Evolutionary conservation across 2,888 invertebrate genomes (phyloP).

Genomic region (Phania funesta): DNA sequence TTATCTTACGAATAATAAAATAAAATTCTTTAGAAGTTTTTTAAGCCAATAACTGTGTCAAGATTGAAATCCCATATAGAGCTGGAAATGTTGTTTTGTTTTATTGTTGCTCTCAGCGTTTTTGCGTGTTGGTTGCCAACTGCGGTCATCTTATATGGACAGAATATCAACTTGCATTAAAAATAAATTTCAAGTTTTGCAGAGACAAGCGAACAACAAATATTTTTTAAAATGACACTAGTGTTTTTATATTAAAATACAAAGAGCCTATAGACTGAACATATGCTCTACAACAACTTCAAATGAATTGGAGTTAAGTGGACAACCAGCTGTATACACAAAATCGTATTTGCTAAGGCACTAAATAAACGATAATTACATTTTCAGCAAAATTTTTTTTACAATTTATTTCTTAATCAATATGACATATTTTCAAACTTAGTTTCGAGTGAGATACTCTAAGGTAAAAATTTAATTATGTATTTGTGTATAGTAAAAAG

Average conservation of each 20-base stretch:
- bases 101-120: slow-evolving; percentile 14
- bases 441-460: too few species aligned
- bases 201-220: background rate
- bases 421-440: too few species aligned
- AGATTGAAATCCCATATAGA: slow-evolving; percentile 63
- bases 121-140: slow-evolving; percentile 17
- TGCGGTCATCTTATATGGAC: slow-evolving; percentile 54
- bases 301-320: slow-evolving; percentile 21
- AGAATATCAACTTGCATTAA: slow-evolving; percentile 32
- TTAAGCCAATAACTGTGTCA: slow-evolving; percentile 52
- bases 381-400: too few species aligned
- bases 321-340: background rate
- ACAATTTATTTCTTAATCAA: too few species aligned
- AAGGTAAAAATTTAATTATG: too few species aligned
- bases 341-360: background rate
- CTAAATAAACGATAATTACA: slow-evolving; percentile 11
- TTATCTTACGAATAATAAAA: background rate
- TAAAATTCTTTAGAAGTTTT: slow-evolving; percentile 2
- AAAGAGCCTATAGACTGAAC: background rate
- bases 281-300: slow-evolving; percentile 20
- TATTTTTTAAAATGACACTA: slow-evolving; percentile 32
- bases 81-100: slow-evolving; percentile 42
- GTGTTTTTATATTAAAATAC: background rate
- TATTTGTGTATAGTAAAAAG: too few species aligned
- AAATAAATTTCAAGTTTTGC: background rate